Evolutionary conservation across 2,113 vertebrate species (phyloP), one percentile per base, ranked within the genome.

Genomic region (Cepphus grylle): DNA sequence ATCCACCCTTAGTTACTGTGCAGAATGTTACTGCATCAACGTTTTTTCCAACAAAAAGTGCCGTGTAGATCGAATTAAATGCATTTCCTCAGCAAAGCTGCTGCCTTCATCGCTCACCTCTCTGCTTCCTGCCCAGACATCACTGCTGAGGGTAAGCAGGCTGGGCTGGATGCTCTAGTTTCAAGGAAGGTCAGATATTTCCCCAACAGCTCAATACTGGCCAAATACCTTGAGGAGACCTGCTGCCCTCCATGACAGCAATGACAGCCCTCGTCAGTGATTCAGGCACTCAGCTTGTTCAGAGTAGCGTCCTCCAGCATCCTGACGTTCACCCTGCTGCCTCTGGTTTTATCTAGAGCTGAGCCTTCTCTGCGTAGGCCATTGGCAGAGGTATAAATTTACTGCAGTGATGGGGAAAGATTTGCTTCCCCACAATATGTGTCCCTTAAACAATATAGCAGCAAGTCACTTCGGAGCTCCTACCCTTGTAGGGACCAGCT

Each of bases 1-100:
- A 85, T 93, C 94, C 84, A 90, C 86, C 66, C n/a, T 42, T 78
- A 32, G 88, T 84, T 81, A 86, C 90, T 74, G 53, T 59, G 73
- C 66, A 94, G 91, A 94, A 94, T 92, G 94, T 95, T 95, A 94
- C 95, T 96, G 91, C 97, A 96, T 96, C 95, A 76, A 96, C 74
- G 1, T 42, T 91, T 96, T 93, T 91, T 52, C 89, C 89, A 80
- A 58, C 74, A 91, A 89, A 96, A 97, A 94, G 89, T 97, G 96
- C 91, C 93, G 87, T 5, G 93, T 82, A 82, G 91, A 82, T 92
- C 18, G 4, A 94, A 97, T 95, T 72, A 91, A 96, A 94, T 86
- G 93, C 94, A 86, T 95, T 88, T 97, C 89, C 94, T 97, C 91
- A 88, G 93, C 95, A 95, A 94, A 96, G 81, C 50, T 90, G 50